Conservation (phyloP, 2,113 vertebrate genomes). For the Sisor rabdophorus region DNA sequence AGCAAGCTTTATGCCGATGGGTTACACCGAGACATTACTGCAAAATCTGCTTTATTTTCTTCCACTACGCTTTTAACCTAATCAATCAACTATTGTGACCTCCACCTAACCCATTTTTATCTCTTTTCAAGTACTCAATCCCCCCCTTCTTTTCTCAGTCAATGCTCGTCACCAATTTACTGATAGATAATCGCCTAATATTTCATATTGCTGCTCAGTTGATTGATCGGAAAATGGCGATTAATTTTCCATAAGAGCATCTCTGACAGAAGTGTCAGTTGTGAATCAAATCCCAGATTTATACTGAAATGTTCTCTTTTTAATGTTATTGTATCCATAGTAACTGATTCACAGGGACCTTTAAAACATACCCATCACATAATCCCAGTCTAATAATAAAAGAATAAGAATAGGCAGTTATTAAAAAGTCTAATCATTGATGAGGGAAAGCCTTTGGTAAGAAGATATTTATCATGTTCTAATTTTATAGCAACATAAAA, state of each 20-base stretch:
- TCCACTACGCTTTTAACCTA: neutral
- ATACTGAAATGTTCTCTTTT: neutral
- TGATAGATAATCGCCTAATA: neutral
- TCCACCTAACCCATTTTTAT: neutral
- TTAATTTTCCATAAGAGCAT: neutral
- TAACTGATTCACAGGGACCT: neutral
- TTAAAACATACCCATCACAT: neutral
- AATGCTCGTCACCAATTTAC: neutral
- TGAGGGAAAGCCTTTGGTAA: neutral
- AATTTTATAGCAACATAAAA: neutral
- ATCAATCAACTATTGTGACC: neutral
- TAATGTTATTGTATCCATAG: neutral
- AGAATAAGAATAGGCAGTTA: neutral
- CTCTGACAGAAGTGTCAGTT: neutral
- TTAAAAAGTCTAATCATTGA: neutral
- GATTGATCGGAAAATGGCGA: neutral
- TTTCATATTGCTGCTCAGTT: neutral
- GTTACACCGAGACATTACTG: neutral
- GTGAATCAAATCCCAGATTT: neutral
- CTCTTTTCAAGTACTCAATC: neutral
- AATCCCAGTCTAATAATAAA: neutral
- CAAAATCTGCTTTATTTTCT: neutral
- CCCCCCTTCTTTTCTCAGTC: neutral
- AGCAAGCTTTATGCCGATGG: neutral
- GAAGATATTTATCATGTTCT: neutral